Evolutionary conservation across 2,888 invertebrate species (phyloP), one percentile per base, ranked within the genome.

Genomic region (Chromoteleia sp.): DNA sequence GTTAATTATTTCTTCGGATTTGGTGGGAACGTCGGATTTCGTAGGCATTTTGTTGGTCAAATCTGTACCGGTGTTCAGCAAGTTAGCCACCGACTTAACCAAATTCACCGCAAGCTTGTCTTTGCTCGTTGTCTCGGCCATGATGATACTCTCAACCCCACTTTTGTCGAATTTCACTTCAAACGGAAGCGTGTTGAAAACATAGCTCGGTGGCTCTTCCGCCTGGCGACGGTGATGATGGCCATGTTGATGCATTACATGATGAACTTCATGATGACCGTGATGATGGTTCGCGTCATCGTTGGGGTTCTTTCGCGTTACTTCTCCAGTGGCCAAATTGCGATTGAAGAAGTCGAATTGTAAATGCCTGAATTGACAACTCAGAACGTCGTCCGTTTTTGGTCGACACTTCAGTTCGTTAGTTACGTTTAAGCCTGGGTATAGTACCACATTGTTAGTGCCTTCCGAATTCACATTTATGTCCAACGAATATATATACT

Each of bases 351-450:
- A 43, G 6, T 29, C 14, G 17, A 67, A 67, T 43, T 52, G 3
- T 4, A 19, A 0, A 15, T 67, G 67, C 12, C 8, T 25, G 30
- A 67, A 67, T n/a, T 25, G 0, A 17, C 67, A 67, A 8, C 17
- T 67, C 4, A 67, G 7, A 41, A 30, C 12, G 7, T 52, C 14
- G 0, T 0, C 19, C 0, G 43, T 29, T 30, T 67, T 67, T 19
- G 43, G 30, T 30, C 54, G 41, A 25, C 67, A 67, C 8, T 12
- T 67, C 2, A 67, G 17, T 25, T 41, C 29, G 19, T 67, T 67
- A 4, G 54, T 54, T 0, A 54, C n/a, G 30, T 67, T 67, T 7
- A 54, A 3, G n/a, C 39, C 30, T 7, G 15, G 54, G 7, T 67
- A 17, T 3, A 21, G 12, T 6, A n/a, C 1, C 6, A 1, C n/a